Base-by-base conservation (phyloP, 2,888 invertebrate genomes). In the Germaria angustata region DNA sequence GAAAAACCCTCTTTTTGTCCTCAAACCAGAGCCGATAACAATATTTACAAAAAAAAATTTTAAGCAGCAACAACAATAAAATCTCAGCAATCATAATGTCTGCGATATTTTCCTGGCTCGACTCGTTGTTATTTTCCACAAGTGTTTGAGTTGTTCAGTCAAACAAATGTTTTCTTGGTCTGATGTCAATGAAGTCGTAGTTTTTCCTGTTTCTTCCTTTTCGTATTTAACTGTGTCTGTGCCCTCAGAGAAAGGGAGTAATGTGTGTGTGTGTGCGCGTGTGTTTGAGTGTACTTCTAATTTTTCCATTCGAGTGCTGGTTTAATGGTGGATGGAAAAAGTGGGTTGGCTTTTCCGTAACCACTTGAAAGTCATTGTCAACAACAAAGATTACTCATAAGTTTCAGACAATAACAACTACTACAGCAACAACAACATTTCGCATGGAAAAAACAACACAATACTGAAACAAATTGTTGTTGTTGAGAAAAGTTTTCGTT, bases 311-410 rank as follows among this genome's bases (percentile, higher is more conserved):
- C 59, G 46, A 78, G 81, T 75, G 66, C 44, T 79, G n/a, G 82
- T 82, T 82, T 79, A 82, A 79, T 82, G 82, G 79, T 75, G 79
- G 82, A 82, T 82, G 69, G 75, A 82, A 75, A 82, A 82, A 79
- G 65, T 71, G 79, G 82, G 79, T 61, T 79, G 79, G 79, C 55
- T 82, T 68, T 82, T 82, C 82, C 79, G 79, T 82, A 59, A 75
- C 82, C 82, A 82, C 82, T 82, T 82, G 79, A 79, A 82, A 82
- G 82, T 82, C 82, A 82, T 82, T 82, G 82, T 82, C 82, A 82
- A 82, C 82, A 82, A 82, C 82, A 82, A 79, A 79, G 82, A 82
- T 79, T 82, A 79, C 79, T 82, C 79, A 82, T 82, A 82, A 79
- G 82, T 82, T 82, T 75, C 36, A 51, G 57, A 51, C 57, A 78